A percentile compares a stretch with the other conserved stretches of the same genome.
Evolutionary conservation across 1,140 invertebrate genomes (phyloP).

Genomic region (Drosophila auraria): DNA sequence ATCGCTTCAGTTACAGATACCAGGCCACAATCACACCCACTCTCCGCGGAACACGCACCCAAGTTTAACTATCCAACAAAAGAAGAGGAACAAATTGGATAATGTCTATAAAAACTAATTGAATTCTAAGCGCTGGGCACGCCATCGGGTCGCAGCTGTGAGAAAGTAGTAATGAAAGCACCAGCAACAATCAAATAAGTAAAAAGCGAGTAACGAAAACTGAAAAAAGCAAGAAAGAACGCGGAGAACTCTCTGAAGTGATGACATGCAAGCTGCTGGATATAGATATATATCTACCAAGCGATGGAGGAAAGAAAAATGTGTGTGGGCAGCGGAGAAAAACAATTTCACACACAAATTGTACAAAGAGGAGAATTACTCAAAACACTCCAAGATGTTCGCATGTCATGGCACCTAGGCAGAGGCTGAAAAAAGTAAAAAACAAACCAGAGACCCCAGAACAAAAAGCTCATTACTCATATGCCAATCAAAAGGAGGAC

Average conservation of each 20-base stretch:
- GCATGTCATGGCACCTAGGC: slow-evolving; percentile 51
- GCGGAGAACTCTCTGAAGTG: slow-evolving; percentile 52
- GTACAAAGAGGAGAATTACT: slow-evolving; percentile 52
- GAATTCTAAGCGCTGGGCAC: slow-evolving; percentile 81
- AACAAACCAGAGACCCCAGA: slow-evolving; percentile 39
- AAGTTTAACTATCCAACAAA: slow-evolving; percentile 7
- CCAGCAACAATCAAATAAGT: slow-evolving; percentile 33
- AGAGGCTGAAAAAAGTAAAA: slow-evolving; percentile 21
- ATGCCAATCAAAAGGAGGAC: slow-evolving; percentile 70
- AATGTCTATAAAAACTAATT: slow-evolving; percentile 84
- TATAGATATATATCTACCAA: slow-evolving; percentile 37
- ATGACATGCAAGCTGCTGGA: slow-evolving; percentile 78
- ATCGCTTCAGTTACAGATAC: slow-evolving; percentile 76
- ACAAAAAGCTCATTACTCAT: slow-evolving; percentile 84
- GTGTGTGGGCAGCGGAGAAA: slow-evolving; percentile 67
- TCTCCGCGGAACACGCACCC: slow-evolving; percentile 63
- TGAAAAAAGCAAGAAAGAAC: slow-evolving; percentile 41
- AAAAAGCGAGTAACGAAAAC: slow-evolving; percentile 28
- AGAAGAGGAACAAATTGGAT: slow-evolving; percentile 75
- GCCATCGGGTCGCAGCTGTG: slow-evolving; percentile 69
- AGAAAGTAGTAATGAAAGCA: slow-evolving; percentile 75
- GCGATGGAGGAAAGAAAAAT: slow-evolving; percentile 12
- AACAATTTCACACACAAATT: slow-evolving; percentile 75
- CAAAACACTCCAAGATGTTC: slow-evolving; percentile 62
- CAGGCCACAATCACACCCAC: slow-evolving; percentile 31